Evolutionary conservation across 2,797 vertebrate species (phyloP).

Genomic region (Fundulus diaphanus): DNA sequence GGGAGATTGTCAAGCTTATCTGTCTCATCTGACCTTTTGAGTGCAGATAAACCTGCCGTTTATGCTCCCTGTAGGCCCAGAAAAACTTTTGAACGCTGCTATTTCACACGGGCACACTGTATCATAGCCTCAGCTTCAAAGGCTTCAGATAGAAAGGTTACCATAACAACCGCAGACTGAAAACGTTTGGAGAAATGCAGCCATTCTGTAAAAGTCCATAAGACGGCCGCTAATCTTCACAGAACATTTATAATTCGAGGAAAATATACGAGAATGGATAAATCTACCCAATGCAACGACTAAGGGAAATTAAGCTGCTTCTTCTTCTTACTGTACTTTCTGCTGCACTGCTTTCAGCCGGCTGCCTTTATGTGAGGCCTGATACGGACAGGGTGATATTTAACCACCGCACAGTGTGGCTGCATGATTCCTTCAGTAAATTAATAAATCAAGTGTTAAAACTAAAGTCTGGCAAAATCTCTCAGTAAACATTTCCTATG

Average conservation of each 20-base stretch:
- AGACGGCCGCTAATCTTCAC: conserved; percentile 39
- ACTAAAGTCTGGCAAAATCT: conserved; percentile 18
- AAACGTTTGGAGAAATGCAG: conserved; percentile 27
- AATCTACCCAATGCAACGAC: neutral
- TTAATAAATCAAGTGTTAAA: neutral
- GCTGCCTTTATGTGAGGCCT: conserved; percentile 2
- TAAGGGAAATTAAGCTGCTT: conserved; percentile 29
- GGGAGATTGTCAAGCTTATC: conserved; percentile 38
- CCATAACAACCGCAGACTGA: conserved; percentile 54
- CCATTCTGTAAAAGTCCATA: conserved; percentile 38
- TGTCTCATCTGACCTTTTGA: conserved; percentile 55
- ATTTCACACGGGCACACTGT: conserved; percentile 42
- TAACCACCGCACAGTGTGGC: neutral
- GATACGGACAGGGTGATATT: conserved; percentile 5
- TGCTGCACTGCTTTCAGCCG: conserved; percentile 13
- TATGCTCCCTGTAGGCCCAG: neutral
- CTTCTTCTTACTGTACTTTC: conserved; percentile 9
- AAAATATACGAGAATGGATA: conserved; percentile 35
- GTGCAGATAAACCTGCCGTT: conserved; percentile 39
- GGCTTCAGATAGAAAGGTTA: conserved; percentile 45
- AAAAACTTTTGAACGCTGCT: conserved; percentile 35
- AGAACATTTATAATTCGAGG: conserved; percentile 49
- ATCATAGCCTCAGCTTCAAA: conserved; percentile 49
- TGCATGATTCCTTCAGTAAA: neutral
- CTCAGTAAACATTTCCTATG: conserved; percentile 9